Evolutionary conservation across 2,797 vertebrate species (phyloP), one percentile per base, ranked within the genome.

Genomic region (Channa striata): DNA sequence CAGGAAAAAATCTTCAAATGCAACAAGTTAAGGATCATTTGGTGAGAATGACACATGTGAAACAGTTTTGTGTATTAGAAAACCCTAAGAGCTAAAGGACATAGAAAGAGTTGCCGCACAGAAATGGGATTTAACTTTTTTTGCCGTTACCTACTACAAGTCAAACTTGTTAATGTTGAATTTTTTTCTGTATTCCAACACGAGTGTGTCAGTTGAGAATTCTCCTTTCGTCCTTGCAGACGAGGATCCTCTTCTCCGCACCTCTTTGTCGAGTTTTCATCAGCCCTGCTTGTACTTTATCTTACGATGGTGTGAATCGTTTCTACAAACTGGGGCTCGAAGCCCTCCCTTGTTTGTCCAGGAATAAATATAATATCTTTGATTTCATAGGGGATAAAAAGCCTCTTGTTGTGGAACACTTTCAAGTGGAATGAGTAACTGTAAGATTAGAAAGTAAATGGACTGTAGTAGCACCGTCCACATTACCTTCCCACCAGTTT

Each of bases 391-490:
- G 33, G 50, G 34, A 40, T 25, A 65, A 49, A 48, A 30, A 36
- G 67, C 57, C 54, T 77, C 84, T 87, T 87, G 76, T 90, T 78
- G 53, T 82, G 59, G 44, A 83, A 80, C 60, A 78, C 69, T 83
- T 87, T 86, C 70, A 86, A 90, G 74, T 79, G 67, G 73, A 79
- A 71, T 78, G 83, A 89, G 86, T 86, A 83, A 72, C 36, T 11
- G 61, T 25, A n/a, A 81, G 72, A 89, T 82, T 79, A 75, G 68
- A 81, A 62, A 68, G 71, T 78, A 83, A 83, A 79, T 57, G 59
- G 59, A 1, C 48, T 53, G 68, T 74, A 54, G 75, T 82, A 49
- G 58, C 39, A 40, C 68, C 65, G 72, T 72, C 52, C 63, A 73
- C 57, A 42, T 51, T 73, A 68, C 74, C 37, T 63, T 58, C 72